phyloP scores from a whole-genome alignment of 2,888 invertebrate species.

The Sarcophaga carnaria region DNA sequence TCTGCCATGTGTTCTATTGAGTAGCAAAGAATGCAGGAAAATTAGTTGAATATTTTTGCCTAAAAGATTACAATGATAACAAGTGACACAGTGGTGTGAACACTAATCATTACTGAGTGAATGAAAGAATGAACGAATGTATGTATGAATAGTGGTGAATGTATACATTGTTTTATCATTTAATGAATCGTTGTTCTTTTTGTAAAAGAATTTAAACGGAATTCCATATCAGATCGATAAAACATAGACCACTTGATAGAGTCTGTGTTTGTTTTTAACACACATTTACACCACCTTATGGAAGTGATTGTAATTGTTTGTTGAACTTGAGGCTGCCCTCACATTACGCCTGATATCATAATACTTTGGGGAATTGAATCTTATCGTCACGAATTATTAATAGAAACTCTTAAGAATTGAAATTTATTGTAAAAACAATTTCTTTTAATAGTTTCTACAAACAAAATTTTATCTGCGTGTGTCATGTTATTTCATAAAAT shows the following conservation, averaged over 20 bases:
- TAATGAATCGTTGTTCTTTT: slow-evolving; percentile 45
- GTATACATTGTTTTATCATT: slow-evolving; percentile 11
- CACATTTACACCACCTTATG: background rate
- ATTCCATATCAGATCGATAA: background rate
- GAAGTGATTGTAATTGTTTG: background rate
- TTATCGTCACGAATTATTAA: background rate
- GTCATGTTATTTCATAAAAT: background rate
- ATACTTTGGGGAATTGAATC: background rate
- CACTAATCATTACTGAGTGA: background rate
- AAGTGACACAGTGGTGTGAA: background rate
- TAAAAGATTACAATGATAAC: slow-evolving; percentile 4
- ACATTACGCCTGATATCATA: background rate
- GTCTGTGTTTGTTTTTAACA: background rate
- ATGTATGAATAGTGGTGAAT: background rate
- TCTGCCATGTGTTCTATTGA: slow-evolving; percentile 44
- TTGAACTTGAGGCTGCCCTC: background rate
- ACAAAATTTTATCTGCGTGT: background rate
- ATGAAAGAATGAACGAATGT: background rate
- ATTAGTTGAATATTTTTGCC: background rate
- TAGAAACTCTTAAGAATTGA: background rate
- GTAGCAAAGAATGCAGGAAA: background rate
- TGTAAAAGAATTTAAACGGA: background rate
- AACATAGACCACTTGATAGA: background rate
- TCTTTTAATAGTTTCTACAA: too few species aligned
- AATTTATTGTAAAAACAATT: background rate